These are phyloP conservation scores for Odontophorus gujanensis DNA, from an alignment of 2,113 vertebrate genomes.

Conservation along the genomic window DNA sequence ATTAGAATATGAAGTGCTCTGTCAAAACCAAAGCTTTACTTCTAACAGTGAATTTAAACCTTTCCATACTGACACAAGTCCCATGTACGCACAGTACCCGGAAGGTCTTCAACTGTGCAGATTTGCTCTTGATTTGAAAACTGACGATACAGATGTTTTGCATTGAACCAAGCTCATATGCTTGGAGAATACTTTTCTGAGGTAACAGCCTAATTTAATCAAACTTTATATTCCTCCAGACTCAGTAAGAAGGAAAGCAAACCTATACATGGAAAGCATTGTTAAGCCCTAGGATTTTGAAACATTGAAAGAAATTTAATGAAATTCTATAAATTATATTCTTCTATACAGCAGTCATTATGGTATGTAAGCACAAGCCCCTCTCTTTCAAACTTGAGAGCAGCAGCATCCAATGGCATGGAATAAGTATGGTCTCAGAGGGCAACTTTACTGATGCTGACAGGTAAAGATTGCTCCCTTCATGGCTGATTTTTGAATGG, in stretches of 20 bases:
- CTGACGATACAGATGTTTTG: not conserved
- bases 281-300: not conserved
- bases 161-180: not conserved
- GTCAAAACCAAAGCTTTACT: not conserved
- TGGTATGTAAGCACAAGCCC: not conserved
- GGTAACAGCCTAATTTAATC: not conserved
- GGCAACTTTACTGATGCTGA: not conserved
- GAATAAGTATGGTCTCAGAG: not conserved
- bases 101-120: not conserved
- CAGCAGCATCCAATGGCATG: not conserved
- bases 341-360: not conserved
- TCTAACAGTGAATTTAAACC: not conserved
- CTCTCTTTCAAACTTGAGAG: not conserved
- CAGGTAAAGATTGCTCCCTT: not conserved
- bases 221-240: not conserved
- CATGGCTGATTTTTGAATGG: not conserved
- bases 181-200: not conserved
- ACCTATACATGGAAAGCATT: not conserved
- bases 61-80: not conserved
- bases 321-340: not conserved
- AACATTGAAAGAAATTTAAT: not conserved
- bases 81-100: not conserved
- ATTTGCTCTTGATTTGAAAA: not conserved
- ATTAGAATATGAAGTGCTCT: not conserved
- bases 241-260: not conserved